Evolutionary conservation across 2,888 invertebrate genomes (phyloP).

Genomic region (Drosophila atripex): DNA sequence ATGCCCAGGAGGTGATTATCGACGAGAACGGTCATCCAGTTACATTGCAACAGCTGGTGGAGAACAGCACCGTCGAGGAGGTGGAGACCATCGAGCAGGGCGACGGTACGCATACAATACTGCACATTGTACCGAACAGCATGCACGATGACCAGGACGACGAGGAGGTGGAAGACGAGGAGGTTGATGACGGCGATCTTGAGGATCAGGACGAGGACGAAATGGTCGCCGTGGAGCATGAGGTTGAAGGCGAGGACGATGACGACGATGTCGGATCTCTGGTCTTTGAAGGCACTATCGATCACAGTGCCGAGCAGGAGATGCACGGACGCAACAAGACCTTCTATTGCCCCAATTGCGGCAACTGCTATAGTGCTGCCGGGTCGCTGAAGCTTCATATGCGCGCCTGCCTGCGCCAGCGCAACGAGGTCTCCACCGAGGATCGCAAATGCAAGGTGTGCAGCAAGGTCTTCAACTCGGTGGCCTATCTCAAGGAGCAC

Average conservation of each 20-base stretch:
- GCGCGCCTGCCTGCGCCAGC: slow-evolving; percentile 82
- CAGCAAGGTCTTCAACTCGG: slow-evolving; percentile 83
- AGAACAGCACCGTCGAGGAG: slow-evolving; percentile 73
- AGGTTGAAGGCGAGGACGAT: slow-evolving; percentile 43
- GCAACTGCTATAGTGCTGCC: slow-evolving; percentile 83
- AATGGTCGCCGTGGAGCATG: slow-evolving; percentile 50
- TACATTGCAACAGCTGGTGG: slow-evolving; percentile 77
- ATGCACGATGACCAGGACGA: slow-evolving; percentile 35
- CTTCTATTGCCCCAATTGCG: slow-evolving; percentile 83
- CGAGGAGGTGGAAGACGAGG: slow-evolving; percentile 19
- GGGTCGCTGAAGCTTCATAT: slow-evolving; percentile 83
- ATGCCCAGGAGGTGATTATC: slow-evolving; percentile 80
- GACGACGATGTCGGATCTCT: slow-evolving; percentile 61
- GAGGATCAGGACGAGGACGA: slow-evolving; percentile 39
- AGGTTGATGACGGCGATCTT: slow-evolving; percentile 28
- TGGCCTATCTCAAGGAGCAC: slow-evolving; percentile 83
- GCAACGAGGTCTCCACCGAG: slow-evolving; percentile 79
- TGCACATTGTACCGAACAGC: slow-evolving; percentile 66
- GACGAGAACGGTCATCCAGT: slow-evolving; percentile 81
- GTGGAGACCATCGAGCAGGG: slow-evolving; percentile 77
- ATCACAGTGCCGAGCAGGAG: slow-evolving; percentile 58
- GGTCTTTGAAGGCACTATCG: slow-evolving; percentile 64
- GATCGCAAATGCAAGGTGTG: slow-evolving; percentile 83
- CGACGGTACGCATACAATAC: slow-evolving; percentile 79
- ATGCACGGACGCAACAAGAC: slow-evolving; percentile 70